Percentiles rank a stretch among this genome's conserved stretches.
phyloP scores from a whole-genome alignment of 2,113 vertebrate species.

The Platichthys stellatus region DNA sequence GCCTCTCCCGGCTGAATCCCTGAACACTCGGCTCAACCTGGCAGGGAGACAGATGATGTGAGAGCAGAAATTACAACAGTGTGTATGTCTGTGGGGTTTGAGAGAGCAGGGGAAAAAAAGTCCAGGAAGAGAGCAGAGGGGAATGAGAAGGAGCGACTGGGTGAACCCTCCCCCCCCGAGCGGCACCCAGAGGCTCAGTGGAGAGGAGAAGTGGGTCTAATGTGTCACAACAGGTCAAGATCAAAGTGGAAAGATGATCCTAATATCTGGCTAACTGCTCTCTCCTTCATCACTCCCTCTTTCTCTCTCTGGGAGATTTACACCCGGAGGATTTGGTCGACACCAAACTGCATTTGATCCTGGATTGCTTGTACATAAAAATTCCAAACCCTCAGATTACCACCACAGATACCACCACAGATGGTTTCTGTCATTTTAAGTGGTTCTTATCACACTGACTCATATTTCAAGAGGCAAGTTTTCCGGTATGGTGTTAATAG shows the following conservation, averaged over 20 bases:
- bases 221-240: conserved; percentile 71
- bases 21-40: conserved; percentile 65
- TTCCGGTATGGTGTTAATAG: no score
- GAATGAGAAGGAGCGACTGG: conserved; percentile 12
- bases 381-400: conserved; percentile 26
- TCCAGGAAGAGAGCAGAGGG: conserved; percentile 13
- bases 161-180: neutral
- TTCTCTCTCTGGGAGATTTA: conserved; percentile 10
- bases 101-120: conserved; percentile 24
- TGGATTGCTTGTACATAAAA: neutral
- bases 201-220: conserved; percentile 67
- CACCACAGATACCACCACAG: neutral
- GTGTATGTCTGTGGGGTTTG: neutral
- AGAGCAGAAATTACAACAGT: conserved; percentile 15
- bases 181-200: conserved; percentile 44
- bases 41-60: conserved; percentile 22
- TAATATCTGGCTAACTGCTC: conserved; percentile 44
- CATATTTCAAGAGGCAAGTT: no score
- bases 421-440: neutral
- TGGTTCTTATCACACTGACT: neutral
- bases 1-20: conserved; percentile 61
- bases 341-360: conserved; percentile 34
- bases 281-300: conserved; percentile 21
- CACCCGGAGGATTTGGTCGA: conserved; percentile 21
- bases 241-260: conserved; percentile 69